Evolutionary conservation across 2,888 invertebrate genomes (phyloP), one percentile per base, ranked within the genome.

Genomic region (Drosophila recens): DNA sequence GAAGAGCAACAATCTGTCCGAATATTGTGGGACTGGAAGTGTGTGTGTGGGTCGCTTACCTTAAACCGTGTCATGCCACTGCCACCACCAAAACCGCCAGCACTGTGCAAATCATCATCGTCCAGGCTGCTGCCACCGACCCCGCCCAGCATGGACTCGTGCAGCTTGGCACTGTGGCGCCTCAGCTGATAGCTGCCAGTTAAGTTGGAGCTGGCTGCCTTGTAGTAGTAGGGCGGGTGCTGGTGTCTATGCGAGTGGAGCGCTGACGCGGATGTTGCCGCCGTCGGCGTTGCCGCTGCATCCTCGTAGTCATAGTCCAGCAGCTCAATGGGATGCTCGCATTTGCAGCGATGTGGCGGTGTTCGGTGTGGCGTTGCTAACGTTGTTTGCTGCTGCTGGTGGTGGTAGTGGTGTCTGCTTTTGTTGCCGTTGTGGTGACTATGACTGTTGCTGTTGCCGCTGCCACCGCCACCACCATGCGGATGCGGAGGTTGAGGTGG

Each of bases 401-500:
- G 75, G 2, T 73, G 80, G 27, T 79, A 70, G 40, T 70, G 66
- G 53, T 63, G 72, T 43, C 77, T 56, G 68, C 72, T 67, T 66
- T 82, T 83, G 83, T 72, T 75, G 73, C 80, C 83, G 59, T 82
- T 85, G 78, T 82, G 78, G 63, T 81, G 78, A 56, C 65, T 75
- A 42, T 68, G 82, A 76, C 71, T 80, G 75, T 67, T 79, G 79
- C 61, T 76, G 74, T 43, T 27, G 53, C 61, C 53, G 15, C 56
- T 23, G 49, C 56, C 43, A n/a, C 30, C n/a, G 20, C 42, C 61
- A 38, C 20, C 20, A 20, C 23, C 23, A 64, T n/a, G n/a, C n/a
- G n/a, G n/a, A n/a, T 67, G 68, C n/a, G 89, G 89, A 36, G 90
- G 89, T 13, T 90, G 90, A 2, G 91, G 91, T 4, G 91, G 91